Evolutionary conservation across 2,797 vertebrate species (phyloP).

Genomic region (Enteromius unitaeniatus): DNA sequence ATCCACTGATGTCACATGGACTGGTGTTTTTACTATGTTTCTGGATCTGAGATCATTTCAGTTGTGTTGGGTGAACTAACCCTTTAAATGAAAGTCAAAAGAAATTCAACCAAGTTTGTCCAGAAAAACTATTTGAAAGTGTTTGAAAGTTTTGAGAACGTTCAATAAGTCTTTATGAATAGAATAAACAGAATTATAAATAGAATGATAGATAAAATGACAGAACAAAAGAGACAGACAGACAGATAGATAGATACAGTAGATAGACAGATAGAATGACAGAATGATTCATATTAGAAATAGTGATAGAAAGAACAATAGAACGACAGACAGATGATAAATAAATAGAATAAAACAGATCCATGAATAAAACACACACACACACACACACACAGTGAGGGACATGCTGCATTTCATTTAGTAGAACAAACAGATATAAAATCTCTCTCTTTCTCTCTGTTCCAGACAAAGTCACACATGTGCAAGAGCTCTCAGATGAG

Average conservation of each 20-base stretch:
- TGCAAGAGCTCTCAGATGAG: slow-evolving; percentile 42
- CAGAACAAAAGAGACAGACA: background rate
- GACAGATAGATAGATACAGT: background rate
- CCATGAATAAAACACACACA: background rate
- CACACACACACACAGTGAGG: background rate
- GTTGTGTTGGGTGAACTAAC: too few relatives aligned
- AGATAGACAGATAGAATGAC: background rate
- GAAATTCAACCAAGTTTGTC: background rate
- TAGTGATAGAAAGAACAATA: background rate
- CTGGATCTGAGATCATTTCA: too few relatives aligned
- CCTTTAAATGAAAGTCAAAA: background rate
- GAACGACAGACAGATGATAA: background rate
- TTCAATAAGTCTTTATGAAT: background rate
- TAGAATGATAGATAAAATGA: background rate
- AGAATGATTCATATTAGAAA: too few relatives aligned
- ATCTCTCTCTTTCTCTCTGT: slow-evolving; percentile 18
- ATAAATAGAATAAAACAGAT: background rate
- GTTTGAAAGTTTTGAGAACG: background rate
- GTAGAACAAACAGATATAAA: slow-evolving; percentile 38
- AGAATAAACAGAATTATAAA: background rate
- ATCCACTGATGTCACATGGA: too few relatives aligned
- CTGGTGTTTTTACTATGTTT: too few relatives aligned
- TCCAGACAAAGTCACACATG: slow-evolving; percentile 30
- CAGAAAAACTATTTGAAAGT: background rate
- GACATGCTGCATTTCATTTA: background rate